Base-by-base conservation (phyloP, 1,140 invertebrate species). In the Drosophila persimilis region DNA sequence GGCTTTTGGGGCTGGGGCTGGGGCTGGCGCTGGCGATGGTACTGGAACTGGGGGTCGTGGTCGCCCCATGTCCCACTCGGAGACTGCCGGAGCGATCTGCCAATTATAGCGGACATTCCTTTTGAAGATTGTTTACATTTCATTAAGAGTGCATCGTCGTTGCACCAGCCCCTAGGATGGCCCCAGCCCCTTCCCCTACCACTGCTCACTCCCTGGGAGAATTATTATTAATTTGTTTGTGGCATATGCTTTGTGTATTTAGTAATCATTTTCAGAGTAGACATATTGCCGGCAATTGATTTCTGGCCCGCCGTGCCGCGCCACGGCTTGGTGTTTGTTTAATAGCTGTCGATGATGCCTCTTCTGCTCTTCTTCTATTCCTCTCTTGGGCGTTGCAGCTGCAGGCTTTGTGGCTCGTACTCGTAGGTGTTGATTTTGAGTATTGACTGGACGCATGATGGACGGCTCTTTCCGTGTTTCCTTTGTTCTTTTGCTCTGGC, bases 51-150 rank as follows among this genome's bases (percentile, higher is more conserved):
- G 11, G 53, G 55, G 57, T 52, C 39, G 45, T n/a, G 44, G 45
- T 31, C 13, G 29, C 29, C 7, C 29, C 29, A 8, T 31, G 29
- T 31, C 7, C 31, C 31, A 31, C 24, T 46, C 31, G 31, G 31
- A 31, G 22, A 13, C 31, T 46, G 50, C 1, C n/a, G 35, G 31
- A 48, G 41, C 74, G 64, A 77, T 76, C 83, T 88, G 83, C 74
- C 83, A 86, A 86, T 86, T 86, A 88, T 76, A 54, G 74, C 71
- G 71, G 83, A 79, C 83, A 83, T 83, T 88, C 78, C 31, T 66
- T 81, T 86, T 86, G 83, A 86, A 86, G 83, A 78, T 88, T 86
- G 83, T 88, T 86, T 86, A 86, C 71, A 63, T 88, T 86, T 86
- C 83, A 86, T 86, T 86, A 83, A 86, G 78, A 88, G 74, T 76